A percentile compares a stretch with the other conserved stretches of the same genome.
Conservation (phyloP, 2,113 vertebrate genomes). For the Tichodroma muraria region DNA sequence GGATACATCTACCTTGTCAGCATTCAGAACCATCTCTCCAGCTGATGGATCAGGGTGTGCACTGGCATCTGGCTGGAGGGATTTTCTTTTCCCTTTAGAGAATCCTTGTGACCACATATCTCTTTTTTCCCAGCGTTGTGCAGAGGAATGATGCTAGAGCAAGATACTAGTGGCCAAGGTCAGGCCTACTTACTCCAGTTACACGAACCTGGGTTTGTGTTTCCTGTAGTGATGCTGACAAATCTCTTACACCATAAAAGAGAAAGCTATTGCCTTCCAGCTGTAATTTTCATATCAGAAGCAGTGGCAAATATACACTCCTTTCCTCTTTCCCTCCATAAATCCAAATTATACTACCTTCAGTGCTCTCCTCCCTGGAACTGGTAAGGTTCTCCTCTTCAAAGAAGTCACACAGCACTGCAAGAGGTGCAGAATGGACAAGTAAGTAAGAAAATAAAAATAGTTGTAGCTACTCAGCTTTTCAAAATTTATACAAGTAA, state of each 20-base stretch:
- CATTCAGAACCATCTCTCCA: background rate
- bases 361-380: background rate
- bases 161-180: background rate
- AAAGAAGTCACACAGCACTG: background rate
- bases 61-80: background rate
- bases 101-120: background rate
- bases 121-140: background rate
- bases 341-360: background rate
- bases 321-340: background rate
- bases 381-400: background rate
- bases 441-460: background rate
- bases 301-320: background rate
- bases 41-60: background rate
- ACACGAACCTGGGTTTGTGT: rapidly evolving
- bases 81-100: background rate
- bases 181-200: background rate
- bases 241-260: background rate
- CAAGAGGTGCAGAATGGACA: background rate
- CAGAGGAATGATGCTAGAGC: background rate
- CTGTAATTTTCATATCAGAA: background rate
- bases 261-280: background rate
- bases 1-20: background rate
- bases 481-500: background rate
- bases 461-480: background rate
- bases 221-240: background rate